Percentiles rank a stretch among this genome's conserved stretches.
Evolutionary conservation across 1,140 invertebrate genomes (phyloP).

Genomic region (Musca domestica): DNA sequence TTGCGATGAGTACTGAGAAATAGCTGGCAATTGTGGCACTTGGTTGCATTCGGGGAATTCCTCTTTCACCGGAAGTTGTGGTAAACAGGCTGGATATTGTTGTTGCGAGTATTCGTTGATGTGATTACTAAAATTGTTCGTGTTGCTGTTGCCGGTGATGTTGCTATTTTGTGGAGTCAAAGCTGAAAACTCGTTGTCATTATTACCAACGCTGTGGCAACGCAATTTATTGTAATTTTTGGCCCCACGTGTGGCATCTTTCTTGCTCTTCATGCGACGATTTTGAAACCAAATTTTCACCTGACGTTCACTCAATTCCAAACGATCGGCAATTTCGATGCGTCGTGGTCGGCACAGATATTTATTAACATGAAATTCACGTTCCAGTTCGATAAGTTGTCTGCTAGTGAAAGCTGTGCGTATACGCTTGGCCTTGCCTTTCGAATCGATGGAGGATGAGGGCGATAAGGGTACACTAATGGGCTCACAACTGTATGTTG

Average conservation of each 20-base stretch:
- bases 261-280: constrained; percentile 47
- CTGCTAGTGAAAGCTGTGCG: constrained; percentile 96
- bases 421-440: constrained; percentile 60
- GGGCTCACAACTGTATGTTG: not conserved
- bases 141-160: no score
- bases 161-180: not conserved
- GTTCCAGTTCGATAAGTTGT: constrained; percentile 92
- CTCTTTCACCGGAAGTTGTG: not conserved
- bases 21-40: no score
- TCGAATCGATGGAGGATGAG: not conserved
- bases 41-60: no score
- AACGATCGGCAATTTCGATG: constrained; percentile 93
- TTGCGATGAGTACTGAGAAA: not conserved
- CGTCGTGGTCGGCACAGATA: constrained; percentile 91
- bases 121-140: no score
- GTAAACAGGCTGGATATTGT: not conserved
- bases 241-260: constrained; percentile 27
- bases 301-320: constrained; percentile 94
- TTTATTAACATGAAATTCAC: constrained; percentile 97
- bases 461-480: not conserved
- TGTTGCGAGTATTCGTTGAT: no score
- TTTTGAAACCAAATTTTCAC: constrained; percentile 81
- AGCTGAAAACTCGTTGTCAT: not conserved
- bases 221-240: constrained; percentile 10
- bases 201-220: no score